These are phyloP conservation scores for Encarsia formosa DNA, from an alignment of 2,888 invertebrate genomes.

Conservation along the genomic window DNA sequence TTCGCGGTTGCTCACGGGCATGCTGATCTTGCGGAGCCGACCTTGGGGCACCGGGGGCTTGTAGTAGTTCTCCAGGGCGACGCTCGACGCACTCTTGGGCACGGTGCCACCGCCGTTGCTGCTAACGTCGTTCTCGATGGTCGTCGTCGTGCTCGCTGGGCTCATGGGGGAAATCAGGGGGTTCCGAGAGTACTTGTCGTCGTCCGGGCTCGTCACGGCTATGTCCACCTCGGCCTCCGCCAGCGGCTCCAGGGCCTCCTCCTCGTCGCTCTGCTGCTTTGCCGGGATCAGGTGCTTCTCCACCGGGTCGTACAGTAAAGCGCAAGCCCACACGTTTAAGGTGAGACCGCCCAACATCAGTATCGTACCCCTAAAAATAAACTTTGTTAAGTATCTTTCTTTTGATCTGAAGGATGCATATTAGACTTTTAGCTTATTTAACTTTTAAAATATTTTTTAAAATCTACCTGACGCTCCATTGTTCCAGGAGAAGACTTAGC, in stretches of 20 bases:
- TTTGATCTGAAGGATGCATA: too few species aligned
- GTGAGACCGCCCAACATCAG: conserved; percentile 78
- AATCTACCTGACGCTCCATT: conserved; percentile 69
- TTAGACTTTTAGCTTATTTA: too few species aligned
- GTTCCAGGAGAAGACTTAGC: conserved; percentile 65
- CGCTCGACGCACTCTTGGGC: conserved; percentile 66
- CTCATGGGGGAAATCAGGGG: conserved; percentile 22
- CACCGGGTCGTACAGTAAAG: conserved; percentile 79
- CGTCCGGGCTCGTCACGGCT: conserved; percentile 38
- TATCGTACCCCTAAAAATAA: conserved; percentile 64
- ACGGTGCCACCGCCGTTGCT: conserved; percentile 33
- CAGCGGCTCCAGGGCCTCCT: conserved; percentile 16
- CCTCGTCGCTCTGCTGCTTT: neutral
- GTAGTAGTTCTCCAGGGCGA: conserved; percentile 59
- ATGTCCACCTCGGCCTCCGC: conserved; percentile 34
- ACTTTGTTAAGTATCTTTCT: neutral
- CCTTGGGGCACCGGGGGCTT: conserved; percentile 41
- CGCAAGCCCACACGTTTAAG: conserved; percentile 79
- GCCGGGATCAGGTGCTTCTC: conserved; percentile 67
- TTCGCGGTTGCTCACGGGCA: conserved; percentile 57
- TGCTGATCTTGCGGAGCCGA: conserved; percentile 60
- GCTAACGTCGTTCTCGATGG: neutral
- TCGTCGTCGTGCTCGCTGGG: neutral
- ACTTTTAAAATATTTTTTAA: neutral
- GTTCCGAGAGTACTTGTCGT: conserved; percentile 37